These are phyloP conservation scores for Selene dorsalis DNA, from an alignment of 2,797 vertebrate species.

Conservation along the genomic window DNA sequence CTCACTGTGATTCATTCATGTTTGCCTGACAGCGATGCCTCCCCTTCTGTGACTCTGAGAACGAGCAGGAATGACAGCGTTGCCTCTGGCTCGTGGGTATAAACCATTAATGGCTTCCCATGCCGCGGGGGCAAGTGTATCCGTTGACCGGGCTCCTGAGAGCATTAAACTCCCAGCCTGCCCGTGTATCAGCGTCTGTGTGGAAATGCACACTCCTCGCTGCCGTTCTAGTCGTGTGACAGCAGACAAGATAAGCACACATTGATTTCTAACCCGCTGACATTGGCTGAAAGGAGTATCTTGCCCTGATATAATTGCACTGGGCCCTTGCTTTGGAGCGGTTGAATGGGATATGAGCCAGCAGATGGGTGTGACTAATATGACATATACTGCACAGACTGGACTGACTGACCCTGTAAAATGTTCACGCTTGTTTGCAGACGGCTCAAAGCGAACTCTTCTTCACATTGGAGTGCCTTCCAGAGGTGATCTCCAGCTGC, in stretches of 20 bases:
- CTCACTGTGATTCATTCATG: slow-evolving; percentile 51
- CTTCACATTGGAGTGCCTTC: neutral
- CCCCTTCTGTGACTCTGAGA: slow-evolving; percentile 31
- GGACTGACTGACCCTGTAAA: slow-evolving; percentile 42
- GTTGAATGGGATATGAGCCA: slow-evolving; percentile 50
- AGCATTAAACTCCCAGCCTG: slow-evolving; percentile 29
- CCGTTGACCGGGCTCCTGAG: slow-evolving; percentile 34
- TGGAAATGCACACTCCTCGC: slow-evolving; percentile 43
- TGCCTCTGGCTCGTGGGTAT: slow-evolving; percentile 39
- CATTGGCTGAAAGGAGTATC: slow-evolving; percentile 61
- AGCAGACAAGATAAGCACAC: slow-evolving; percentile 65
- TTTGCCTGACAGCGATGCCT: slow-evolving; percentile 34
- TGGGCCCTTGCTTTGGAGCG: slow-evolving; percentile 35
- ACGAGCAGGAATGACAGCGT: slow-evolving; percentile 36
- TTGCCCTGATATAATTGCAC: slow-evolving; percentile 48
- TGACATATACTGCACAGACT: slow-evolving; percentile 11
- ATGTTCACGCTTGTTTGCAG: slow-evolving; percentile 25
- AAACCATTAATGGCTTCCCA: slow-evolving; percentile 49
- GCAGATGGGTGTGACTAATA: slow-evolving; percentile 39
- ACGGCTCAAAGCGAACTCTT: slow-evolving; percentile 2
- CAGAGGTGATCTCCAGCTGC: neutral
- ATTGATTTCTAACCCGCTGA: slow-evolving; percentile 61
- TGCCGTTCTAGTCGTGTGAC: slow-evolving; percentile 50
- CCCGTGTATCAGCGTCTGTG: slow-evolving; percentile 48
- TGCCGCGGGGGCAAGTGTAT: slow-evolving; percentile 41